Evolutionary conservation across 2,113 vertebrate genomes (phyloP).

Genomic region (Callipepla californica): DNA sequence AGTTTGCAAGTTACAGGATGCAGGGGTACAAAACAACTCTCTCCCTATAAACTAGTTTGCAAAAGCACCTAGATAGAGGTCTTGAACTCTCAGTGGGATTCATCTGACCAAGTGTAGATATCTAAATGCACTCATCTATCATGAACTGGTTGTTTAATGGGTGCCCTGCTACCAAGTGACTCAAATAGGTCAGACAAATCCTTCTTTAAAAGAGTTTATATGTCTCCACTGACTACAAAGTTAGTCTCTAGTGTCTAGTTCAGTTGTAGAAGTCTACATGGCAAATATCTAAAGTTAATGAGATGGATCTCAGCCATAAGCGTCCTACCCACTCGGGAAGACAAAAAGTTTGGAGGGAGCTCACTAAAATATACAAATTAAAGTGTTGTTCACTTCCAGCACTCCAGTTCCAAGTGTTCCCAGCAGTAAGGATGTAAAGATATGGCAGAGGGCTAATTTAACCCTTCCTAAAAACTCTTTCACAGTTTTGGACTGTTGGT

Average conservation of each 20-base stretch:
- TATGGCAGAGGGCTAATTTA: neutral
- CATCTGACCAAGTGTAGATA: neutral
- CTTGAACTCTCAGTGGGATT: neutral
- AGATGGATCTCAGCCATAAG: neutral
- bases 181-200: conserved; percentile 16
- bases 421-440: neutral
- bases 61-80: neutral
- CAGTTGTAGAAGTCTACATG: neutral
- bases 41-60: neutral
- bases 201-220: neutral
- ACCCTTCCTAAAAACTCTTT: neutral
- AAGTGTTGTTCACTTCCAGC: neutral
- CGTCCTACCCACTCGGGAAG: neutral
- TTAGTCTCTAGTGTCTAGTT: neutral
- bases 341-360: neutral
- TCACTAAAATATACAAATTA: neutral
- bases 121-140: neutral
- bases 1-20: neutral
- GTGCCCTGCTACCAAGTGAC: neutral
- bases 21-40: neutral
- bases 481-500: neutral
- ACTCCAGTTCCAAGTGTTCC: neutral
- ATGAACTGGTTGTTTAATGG: neutral
- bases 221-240: neutral
- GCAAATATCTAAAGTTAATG: conserved; percentile 19